Evolutionary conservation across 2,113 vertebrate genomes (phyloP).

Genomic region (Rallus limicola): DNA sequence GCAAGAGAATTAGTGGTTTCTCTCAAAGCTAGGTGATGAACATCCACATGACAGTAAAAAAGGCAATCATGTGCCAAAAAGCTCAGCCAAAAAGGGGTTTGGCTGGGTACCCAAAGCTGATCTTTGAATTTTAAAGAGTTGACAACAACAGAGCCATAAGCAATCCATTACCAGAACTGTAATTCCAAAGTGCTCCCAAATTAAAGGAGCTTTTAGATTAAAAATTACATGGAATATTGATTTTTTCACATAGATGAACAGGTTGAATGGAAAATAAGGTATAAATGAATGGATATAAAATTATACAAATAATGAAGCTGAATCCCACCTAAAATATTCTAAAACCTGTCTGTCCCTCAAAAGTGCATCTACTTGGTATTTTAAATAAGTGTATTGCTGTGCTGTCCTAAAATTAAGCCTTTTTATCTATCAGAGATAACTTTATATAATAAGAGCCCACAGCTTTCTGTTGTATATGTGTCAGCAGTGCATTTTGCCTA

Average conservation of each 20-base stretch:
- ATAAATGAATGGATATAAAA: neutral
- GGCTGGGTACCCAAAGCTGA: slow-evolving; percentile 51
- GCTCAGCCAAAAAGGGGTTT: slow-evolving; percentile 46
- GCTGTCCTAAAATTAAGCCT: slow-evolving; percentile 4
- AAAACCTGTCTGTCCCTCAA: neutral
- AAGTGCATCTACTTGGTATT: neutral
- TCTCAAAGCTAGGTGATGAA: slow-evolving; percentile 52
- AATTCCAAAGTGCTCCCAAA: slow-evolving; percentile 8
- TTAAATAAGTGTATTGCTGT: neutral
- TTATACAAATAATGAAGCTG: neutral
- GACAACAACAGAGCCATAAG: slow-evolving; percentile 37
- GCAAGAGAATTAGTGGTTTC: slow-evolving; percentile 49
- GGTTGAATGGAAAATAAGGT: neutral
- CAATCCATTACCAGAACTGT: slow-evolving; percentile 27
- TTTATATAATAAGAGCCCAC: slow-evolving; percentile 45
- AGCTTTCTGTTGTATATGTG: slow-evolving; percentile 53
- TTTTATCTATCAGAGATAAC: slow-evolving; percentile 38
- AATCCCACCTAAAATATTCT: neutral
- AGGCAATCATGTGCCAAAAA: slow-evolving; percentile 31
- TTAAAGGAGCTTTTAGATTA: slow-evolving; percentile 21
- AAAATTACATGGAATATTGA: neutral
- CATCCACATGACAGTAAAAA: slow-evolving; percentile 46
- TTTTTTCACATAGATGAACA: slow-evolving; percentile 8
- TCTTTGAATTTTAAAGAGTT: slow-evolving; percentile 59
- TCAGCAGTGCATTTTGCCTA: slow-evolving; percentile 65